Conservation (phyloP, 2,113 vertebrate species). For the Scomber colias region DNA sequence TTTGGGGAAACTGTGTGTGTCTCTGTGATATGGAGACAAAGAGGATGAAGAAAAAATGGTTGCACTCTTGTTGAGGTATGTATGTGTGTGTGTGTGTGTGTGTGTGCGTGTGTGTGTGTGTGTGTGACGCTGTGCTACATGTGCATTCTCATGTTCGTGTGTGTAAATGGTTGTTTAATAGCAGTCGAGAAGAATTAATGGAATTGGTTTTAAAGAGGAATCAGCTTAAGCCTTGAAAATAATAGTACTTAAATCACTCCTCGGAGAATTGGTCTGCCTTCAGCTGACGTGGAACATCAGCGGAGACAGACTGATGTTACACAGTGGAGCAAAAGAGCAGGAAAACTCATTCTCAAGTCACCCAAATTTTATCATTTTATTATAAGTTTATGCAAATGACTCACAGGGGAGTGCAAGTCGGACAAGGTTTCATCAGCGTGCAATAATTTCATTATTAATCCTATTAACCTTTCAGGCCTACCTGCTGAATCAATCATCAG, state of each 20-base stretch:
- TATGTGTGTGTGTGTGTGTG: too few species aligned
- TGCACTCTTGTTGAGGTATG: not conserved
- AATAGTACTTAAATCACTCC: constrained; percentile 14
- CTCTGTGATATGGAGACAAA: not conserved
- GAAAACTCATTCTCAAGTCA: not conserved
- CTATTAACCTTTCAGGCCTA: constrained; percentile 1
- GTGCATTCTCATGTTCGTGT: not conserved
- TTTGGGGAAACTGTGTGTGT: constrained; percentile 20
- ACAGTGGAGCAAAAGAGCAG: not conserved
- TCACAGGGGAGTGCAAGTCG: not conserved
- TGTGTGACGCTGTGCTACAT: not conserved
- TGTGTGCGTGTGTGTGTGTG: not conserved
- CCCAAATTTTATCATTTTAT: not conserved
- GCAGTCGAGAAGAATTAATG: not conserved
- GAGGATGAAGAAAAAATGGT: constrained; percentile 4
- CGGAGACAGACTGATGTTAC: not conserved
- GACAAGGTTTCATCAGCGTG: not conserved
- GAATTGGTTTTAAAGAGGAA: not conserved
- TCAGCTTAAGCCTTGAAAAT: constrained; percentile 7
- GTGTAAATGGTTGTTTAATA: not conserved
- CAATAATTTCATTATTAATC: not conserved
- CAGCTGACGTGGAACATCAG: constrained; percentile 1
- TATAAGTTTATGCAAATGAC: not conserved
- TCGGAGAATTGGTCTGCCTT: constrained; percentile 10
- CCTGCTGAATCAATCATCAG: constrained; percentile 1